Percentiles rank a stretch among this genome's conserved stretches.
These are phyloP conservation scores for Polia nebulosa DNA, from an alignment of 2,888 invertebrate genomes.

Conservation along the genomic window DNA sequence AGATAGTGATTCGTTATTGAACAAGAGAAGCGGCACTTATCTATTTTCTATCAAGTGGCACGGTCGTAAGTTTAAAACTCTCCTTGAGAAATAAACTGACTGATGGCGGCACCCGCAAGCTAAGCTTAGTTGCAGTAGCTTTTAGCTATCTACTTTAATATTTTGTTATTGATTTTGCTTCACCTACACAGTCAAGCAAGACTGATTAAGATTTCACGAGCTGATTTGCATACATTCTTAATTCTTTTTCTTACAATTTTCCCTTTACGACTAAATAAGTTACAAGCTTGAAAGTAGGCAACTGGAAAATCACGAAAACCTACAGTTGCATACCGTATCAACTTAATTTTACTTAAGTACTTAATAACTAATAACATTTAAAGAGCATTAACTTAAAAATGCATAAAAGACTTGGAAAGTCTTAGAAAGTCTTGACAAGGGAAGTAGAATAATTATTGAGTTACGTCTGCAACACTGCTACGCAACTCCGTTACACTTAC, in stretches of 20 bases:
- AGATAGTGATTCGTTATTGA: no score
- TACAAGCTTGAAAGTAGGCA: not conserved
- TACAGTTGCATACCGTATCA: not conserved
- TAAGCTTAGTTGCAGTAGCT: not conserved
- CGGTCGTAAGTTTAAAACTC: not conserved
- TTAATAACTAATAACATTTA: not conserved
- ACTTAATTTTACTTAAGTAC: not conserved
- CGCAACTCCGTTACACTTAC: not conserved
- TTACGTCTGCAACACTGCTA: not conserved
- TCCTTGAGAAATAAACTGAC: not conserved
- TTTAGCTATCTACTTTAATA: not conserved
- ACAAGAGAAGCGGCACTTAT: no score
- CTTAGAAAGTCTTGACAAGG: not conserved
- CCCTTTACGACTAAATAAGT: no score
- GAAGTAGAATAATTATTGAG: constrained; percentile 12
- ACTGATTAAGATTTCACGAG: not conserved
- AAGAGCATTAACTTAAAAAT: not conserved
- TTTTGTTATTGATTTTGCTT: not conserved
- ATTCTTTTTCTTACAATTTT: no score
- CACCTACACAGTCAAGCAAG: not conserved
- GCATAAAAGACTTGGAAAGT: constrained; percentile 4
- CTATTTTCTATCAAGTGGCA: not conserved
- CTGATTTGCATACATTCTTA: not conserved
- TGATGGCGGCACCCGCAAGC: not conserved
- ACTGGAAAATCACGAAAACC: not conserved